These are phyloP conservation scores for Octodon degus DNA, from an alignment of 2,113 vertebrate genomes.

Conservation along the genomic window DNA sequence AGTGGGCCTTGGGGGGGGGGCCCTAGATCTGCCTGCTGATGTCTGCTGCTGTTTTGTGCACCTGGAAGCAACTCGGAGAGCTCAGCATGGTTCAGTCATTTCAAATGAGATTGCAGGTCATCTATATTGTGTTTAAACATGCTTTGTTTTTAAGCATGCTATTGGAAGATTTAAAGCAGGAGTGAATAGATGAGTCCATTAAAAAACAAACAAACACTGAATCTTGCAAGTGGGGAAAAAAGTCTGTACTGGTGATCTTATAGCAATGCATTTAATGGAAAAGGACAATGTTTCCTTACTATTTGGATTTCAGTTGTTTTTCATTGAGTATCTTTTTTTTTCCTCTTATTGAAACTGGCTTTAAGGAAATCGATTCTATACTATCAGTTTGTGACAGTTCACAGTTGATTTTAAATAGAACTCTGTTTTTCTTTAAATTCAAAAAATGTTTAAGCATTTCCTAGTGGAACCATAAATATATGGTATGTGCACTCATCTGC, in stretches of 20 bases:
- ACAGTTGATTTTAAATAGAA: constrained; percentile 31
- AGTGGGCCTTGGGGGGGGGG: constrained; percentile 59
- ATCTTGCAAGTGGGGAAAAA: constrained; percentile 4
- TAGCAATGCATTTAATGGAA: neutral
- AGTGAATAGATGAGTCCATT: neutral
- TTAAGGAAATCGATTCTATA: neutral
- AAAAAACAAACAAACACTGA: neutral
- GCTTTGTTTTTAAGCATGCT: neutral
- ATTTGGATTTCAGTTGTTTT: constrained; percentile 45
- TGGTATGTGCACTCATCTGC: neutral
- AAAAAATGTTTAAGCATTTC: neutral
- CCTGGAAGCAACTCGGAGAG: neutral
- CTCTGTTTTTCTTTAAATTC: neutral
- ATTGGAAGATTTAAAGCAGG: neutral
- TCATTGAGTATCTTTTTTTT: neutral
- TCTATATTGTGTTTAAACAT: neutral
- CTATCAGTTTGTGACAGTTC: constrained; percentile 11
- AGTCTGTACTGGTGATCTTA: neutral
- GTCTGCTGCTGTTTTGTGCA: neutral
- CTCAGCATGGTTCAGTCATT: neutral
- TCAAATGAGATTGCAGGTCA: neutral
- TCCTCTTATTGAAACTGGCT: neutral
- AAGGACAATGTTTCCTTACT: neutral
- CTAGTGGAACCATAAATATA: neutral
- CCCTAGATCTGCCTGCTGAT: rapidly evolving